Evolutionary conservation across 2,113 vertebrate species (phyloP).

Genomic region (Periophthalmodon schlosseri): DNA sequence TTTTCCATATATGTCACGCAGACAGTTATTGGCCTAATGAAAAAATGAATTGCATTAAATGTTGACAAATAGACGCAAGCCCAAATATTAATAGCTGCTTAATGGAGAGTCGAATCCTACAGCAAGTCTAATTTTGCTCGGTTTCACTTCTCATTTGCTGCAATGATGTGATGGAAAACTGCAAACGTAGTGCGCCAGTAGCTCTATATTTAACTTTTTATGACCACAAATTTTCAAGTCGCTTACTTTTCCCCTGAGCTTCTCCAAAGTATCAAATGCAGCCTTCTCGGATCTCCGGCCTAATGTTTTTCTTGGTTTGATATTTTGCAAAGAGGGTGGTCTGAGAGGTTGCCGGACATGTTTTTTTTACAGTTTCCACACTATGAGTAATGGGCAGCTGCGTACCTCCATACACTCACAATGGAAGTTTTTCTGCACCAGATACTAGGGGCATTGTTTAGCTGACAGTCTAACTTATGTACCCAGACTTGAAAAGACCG

Average conservation of each 20-base stretch:
- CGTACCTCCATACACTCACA: constrained; percentile 61
- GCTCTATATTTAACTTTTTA: constrained; percentile 3
- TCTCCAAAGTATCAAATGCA: constrained; percentile 12
- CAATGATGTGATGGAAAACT: background rate
- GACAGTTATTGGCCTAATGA: constrained; percentile 12
- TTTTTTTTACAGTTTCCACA: constrained; percentile 37
- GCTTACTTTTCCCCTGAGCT: constrained; percentile 9
- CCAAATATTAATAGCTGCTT: constrained; percentile 7
- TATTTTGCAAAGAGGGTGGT: constrained; percentile 49
- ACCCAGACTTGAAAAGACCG: constrained; percentile 47
- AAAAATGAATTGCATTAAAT: constrained; percentile 15
- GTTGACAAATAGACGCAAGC: background rate
- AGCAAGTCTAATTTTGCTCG: background rate
- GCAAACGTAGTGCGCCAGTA: background rate
- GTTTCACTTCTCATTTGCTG: constrained; percentile 3
- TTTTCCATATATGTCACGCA: constrained; percentile 7
- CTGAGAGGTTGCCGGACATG: constrained; percentile 22
- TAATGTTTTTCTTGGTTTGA: constrained; percentile 44
- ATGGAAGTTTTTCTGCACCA: constrained; percentile 27
- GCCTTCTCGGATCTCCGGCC: constrained; percentile 24
- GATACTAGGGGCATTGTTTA: constrained; percentile 65
- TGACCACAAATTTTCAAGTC: background rate
- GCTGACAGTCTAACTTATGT: constrained; percentile 55
- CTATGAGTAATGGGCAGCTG: constrained; percentile 64
- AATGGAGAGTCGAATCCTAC: constrained; percentile 3